These are phyloP conservation scores for Centropus unirufus DNA, from an alignment of 2,113 vertebrate species.

Conservation along the genomic window DNA sequence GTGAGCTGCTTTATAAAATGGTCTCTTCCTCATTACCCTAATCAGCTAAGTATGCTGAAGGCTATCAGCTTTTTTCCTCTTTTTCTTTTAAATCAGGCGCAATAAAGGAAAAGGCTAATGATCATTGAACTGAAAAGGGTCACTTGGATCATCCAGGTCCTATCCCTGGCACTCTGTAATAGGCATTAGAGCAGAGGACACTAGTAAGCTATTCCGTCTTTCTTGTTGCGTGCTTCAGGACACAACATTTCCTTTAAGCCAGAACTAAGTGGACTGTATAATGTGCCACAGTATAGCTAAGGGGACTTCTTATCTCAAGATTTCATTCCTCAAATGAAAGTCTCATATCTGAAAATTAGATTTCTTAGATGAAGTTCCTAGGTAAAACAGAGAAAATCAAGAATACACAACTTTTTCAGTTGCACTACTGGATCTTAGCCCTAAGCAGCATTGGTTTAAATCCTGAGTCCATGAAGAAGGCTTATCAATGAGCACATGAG, in stretches of 20 bases:
- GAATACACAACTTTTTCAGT: not conserved
- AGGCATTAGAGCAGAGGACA: not conserved
- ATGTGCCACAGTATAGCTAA: not conserved
- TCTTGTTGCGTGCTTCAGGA: not conserved
- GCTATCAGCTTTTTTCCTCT: not conserved
- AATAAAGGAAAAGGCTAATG: not conserved
- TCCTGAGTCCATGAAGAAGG: not conserved
- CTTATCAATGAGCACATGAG: no score
- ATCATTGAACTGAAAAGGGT: not conserved
- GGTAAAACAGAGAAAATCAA: not conserved
- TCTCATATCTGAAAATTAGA: not conserved
- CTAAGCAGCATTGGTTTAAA: not conserved
- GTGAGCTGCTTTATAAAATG: not conserved
- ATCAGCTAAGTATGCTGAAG: not conserved
- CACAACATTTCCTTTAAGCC: not conserved
- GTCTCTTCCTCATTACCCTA: conserved; percentile 20
- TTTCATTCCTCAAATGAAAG: not conserved
- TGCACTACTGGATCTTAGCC: not conserved
- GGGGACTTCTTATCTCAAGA: not conserved
- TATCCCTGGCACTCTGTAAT: not conserved
- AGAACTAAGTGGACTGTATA: not conserved
- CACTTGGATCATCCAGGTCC: not conserved
- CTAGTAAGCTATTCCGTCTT: not conserved
- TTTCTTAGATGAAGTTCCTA: not conserved
- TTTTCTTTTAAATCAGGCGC: not conserved